Base-by-base conservation (phyloP, 2,888 invertebrate genomes). In the Heteromyza rotundicornis region DNA sequence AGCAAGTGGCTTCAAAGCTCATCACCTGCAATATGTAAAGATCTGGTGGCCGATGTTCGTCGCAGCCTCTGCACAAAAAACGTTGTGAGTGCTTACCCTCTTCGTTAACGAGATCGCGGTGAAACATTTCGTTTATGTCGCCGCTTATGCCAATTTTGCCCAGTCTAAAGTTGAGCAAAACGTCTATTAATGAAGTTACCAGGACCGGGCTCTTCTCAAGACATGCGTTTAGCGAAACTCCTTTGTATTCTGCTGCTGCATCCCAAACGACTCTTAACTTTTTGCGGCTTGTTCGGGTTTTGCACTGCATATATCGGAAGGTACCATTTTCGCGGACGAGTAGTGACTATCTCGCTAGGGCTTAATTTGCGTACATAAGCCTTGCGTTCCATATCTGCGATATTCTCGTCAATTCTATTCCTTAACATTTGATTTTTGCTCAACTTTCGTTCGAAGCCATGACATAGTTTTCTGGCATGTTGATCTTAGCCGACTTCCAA, bases 131-230 rank as follows among this genome's bases (percentile, higher is more conserved):
- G 58, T 52, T 64, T 1, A 77, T 70, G 59, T 77, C 76, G 1
- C 68, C 76, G 23, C 67, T 66, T n/a, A 82, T 66, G 1, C 76
- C 80, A 8, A 79, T 64, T 50, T 60, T 66, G 16, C 73, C 64
- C 64, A 77, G 72, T 40, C 81, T 60, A 60, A 82, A 83, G 1
- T 77, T 72, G 60, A 79, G 69, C 47, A 82, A 59, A 1, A 82
- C 74, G 1, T 80, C 78, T 1, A 71, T 64, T 20, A 82, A 60
- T 2, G 77, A 69, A 10, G 70, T 67, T 1, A 78, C 62, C 3
- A 79, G 55, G 60, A 79, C 78, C 1, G 80, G 76, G 1, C 79
- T 80, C 16, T 67, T 66, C 5, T 78, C 54, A 12, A 81, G 57
- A 12, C 63, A 24, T 17, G 69, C 69, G 57, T 80, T 79, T 20